Percentiles rank a stretch among this genome's conserved stretches.
These are phyloP conservation scores for Cheirogaleus medius DNA, from an alignment of 2,113 vertebrate genomes.

Conservation along the genomic window DNA sequence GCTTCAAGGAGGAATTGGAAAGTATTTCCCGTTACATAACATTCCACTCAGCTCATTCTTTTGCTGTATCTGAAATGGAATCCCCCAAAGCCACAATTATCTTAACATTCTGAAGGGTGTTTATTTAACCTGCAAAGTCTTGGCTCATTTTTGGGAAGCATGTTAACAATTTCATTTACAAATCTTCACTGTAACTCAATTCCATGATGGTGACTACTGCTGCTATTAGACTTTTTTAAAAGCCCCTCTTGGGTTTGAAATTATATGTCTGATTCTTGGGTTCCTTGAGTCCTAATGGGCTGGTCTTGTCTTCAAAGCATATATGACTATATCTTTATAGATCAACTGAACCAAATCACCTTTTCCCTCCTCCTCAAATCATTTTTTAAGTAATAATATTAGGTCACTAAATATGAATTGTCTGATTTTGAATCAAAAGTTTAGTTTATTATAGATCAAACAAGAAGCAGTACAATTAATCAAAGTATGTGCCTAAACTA, in stretches of 20 bases:
- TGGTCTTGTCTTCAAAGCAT: not conserved
- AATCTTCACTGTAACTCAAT: not conserved
- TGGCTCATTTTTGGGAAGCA: not conserved
- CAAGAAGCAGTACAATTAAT: too few relatives aligned
- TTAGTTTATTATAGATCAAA: too few relatives aligned
- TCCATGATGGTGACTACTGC: not conserved
- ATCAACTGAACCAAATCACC: not conserved
- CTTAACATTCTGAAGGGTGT: not conserved
- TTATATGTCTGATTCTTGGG: not conserved
- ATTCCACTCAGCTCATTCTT: slow-evolving; percentile 80
- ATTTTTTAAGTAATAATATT: not conserved
- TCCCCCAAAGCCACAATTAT: not conserved
- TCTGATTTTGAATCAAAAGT: too few relatives aligned
- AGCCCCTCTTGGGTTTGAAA: not conserved
- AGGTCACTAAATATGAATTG: too few relatives aligned
- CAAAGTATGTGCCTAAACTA: too few relatives aligned
- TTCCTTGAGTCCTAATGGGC: not conserved
- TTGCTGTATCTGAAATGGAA: slow-evolving; percentile 18
- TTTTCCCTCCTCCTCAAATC: not conserved
- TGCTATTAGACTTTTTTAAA: not conserved
- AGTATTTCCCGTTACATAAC: slow-evolving; percentile 79
- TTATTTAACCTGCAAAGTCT: slow-evolving; percentile 24
- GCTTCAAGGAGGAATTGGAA: slow-evolving; percentile 82
- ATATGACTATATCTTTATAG: not conserved
- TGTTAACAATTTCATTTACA: not conserved